phyloP scores from a whole-genome alignment of 2,888 invertebrate species.

The Meteorus cinctellus region DNA sequence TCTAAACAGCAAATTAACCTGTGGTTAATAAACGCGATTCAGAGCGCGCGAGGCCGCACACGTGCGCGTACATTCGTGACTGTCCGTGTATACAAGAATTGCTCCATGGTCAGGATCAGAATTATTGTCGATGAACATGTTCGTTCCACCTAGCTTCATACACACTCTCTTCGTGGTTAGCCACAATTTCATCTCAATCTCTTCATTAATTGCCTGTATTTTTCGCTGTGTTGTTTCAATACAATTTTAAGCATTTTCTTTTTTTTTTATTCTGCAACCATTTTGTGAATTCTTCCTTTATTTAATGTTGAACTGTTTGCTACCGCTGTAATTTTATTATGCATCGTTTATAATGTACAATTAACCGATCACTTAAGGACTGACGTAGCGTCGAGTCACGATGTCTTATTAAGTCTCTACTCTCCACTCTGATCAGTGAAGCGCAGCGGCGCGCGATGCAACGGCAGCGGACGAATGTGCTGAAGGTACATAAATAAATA shows the following conservation, averaged over 20 bases:
- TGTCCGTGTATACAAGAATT: conserved; percentile 7
- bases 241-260: not conserved
- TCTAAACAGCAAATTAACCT: conserved; percentile 70
- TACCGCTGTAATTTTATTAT: conserved; percentile 69
- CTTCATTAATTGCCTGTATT: too few relatives aligned
- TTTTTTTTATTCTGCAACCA: not conserved
- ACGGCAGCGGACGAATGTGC: conserved; percentile 47
- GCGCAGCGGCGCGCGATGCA: conserved; percentile 41
- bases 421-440: conserved; percentile 51
- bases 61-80: conserved; percentile 48
- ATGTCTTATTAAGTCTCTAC: conserved; percentile 72
- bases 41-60: conserved; percentile 51
- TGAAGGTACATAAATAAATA: conserved; percentile 21
- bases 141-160: not conserved
- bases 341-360: conserved; percentile 72
- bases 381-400: conserved; percentile 72
- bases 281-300: not conserved
- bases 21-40: conserved; percentile 67
- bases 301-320: not conserved
- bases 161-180: not conserved
- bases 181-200: too few relatives aligned
- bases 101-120: conserved; percentile 34
- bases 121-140: conserved; percentile 1
- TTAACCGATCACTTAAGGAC: conserved; percentile 72
- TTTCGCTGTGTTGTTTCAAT: too few relatives aligned